phyloP scores from a whole-genome alignment of 1,140 invertebrate species.

The Aphaenogaster ashmeadi region DNA sequence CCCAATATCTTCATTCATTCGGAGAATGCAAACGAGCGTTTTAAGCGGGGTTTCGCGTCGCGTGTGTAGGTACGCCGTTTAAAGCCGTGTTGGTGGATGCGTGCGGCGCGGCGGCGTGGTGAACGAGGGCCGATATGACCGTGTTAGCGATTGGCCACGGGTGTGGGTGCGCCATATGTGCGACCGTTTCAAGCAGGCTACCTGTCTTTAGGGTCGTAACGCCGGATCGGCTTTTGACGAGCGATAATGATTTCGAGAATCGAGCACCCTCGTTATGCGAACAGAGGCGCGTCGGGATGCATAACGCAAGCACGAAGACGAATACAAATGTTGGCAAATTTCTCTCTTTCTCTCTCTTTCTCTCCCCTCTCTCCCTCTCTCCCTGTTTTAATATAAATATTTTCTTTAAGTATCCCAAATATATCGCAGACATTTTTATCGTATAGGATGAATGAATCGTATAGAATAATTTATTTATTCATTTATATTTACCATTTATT shows the following conservation, averaged over 20 bases:
- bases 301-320: slow-evolving; percentile 18
- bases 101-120: slow-evolving; percentile 10
- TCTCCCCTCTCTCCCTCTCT: not conserved
- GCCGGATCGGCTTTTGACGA: slow-evolving; percentile 54
- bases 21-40: slow-evolving; percentile 57
- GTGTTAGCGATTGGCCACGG: slow-evolving; percentile 63
- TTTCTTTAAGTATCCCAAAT: not conserved
- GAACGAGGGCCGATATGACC: slow-evolving; percentile 57
- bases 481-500: not conserved
- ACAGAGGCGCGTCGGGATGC: slow-evolving; percentile 21
- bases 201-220: slow-evolving; percentile 62
- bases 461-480: slow-evolving; percentile 2
- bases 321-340: slow-evolving; percentile 17
- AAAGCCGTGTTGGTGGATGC: slow-evolving; percentile 36
- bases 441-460: not conserved
- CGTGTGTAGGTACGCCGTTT: slow-evolving; percentile 1
- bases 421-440: not conserved
- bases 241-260: slow-evolving; percentile 52
- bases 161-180: slow-evolving; percentile 62
- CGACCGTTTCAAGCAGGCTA: slow-evolving; percentile 60
- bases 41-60: slow-evolving; percentile 27
- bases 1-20: slow-evolving; percentile 55
- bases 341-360: not conserved
- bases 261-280: slow-evolving; percentile 49
- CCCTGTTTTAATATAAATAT: not conserved